A percentile compares a stretch with the other conserved stretches of the same genome.
phyloP scores from a whole-genome alignment of 2,888 invertebrate species.

The Antheraea assamensis region DNA sequence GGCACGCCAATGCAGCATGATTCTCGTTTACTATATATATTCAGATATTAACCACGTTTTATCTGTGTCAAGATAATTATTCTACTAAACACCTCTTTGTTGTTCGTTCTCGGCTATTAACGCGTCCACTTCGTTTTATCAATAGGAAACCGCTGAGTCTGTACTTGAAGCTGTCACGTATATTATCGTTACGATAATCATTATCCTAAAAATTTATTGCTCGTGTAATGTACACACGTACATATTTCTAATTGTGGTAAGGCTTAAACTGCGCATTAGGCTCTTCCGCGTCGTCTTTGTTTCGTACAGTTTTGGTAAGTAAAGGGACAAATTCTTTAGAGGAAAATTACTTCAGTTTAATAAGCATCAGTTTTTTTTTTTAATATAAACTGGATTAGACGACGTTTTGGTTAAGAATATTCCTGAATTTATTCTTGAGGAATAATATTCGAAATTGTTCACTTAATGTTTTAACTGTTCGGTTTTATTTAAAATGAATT shows the following conservation, averaged over 20 bases:
- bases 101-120: background rate
- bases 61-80: constrained; percentile 4
- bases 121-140: constrained; percentile 21
- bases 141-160: constrained; percentile 17
- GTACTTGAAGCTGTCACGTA: constrained; percentile 21
- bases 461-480: background rate
- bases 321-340: background rate
- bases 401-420: background rate
- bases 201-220: constrained; percentile 29
- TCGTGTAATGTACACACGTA: constrained; percentile 26
- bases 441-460: background rate
- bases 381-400: background rate
- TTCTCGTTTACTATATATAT: background rate
- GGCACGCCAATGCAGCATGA: background rate
- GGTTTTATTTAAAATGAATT: background rate
- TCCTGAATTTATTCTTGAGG: background rate
- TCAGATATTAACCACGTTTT: background rate
- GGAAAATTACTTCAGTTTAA: background rate
- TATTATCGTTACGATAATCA: constrained; percentile 10
- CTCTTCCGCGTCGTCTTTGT: constrained; percentile 21
- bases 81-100: constrained; percentile 7
- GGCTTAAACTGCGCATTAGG: constrained; percentile 33
- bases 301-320: background rate
- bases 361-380: background rate
- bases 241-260: constrained; percentile 37